Conservation (phyloP, 2,888 invertebrate genomes). For the Euphydryas editha region DNA sequence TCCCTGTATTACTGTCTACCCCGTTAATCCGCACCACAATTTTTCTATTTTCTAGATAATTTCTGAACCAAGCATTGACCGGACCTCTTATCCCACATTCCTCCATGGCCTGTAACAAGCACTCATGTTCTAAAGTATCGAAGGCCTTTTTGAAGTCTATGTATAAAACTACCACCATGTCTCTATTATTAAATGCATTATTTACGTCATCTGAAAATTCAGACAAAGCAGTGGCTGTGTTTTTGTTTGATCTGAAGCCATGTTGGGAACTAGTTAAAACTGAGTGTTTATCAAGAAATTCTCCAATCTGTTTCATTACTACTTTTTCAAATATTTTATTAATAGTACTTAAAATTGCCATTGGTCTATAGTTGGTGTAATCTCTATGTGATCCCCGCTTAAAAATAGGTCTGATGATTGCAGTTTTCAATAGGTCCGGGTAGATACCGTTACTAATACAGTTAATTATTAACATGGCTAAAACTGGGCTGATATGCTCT, state of each 20-base stretch:
- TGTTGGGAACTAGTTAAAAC: constrained; percentile 27
- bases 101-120: constrained; percentile 8
- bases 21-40: no score
- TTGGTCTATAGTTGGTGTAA: constrained; percentile 14
- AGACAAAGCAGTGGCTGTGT: constrained; percentile 14
- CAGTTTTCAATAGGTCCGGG: constrained; percentile 21
- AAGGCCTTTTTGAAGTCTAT: constrained; percentile 30
- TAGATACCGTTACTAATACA: constrained; percentile 15
- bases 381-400: neutral
- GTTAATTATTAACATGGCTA: constrained; percentile 16
- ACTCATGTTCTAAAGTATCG: neutral
- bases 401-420: constrained; percentile 21
- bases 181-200: constrained; percentile 13
- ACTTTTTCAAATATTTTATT: constrained; percentile 38
- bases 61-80: constrained; percentile 11
- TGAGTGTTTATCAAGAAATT: constrained; percentile 23
- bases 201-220: constrained; percentile 22
- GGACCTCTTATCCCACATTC: constrained; percentile 23
- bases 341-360: constrained; percentile 32
- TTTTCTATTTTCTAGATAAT: neutral
- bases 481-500: constrained; percentile 20
- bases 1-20: no score
- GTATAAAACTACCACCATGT: constrained; percentile 27
- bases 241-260: constrained; percentile 23
- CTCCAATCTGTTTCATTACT: constrained; percentile 28